Evolutionary conservation across 1,140 invertebrate genomes (phyloP).

Genomic region (Sitobion miscanthi): DNA sequence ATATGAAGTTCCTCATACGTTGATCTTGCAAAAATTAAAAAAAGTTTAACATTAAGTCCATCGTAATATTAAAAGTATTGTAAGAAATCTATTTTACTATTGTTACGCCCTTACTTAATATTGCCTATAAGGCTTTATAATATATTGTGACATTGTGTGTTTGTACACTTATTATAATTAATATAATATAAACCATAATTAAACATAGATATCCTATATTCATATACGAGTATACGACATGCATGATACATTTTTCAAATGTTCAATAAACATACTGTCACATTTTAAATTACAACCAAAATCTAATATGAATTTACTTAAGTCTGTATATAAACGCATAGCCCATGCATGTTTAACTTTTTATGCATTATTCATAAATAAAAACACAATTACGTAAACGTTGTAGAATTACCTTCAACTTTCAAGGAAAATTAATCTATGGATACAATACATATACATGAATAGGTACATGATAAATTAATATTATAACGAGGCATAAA

Average conservation of each 20-base stretch:
- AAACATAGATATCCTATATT: too few relatives aligned
- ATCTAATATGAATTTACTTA: background rate
- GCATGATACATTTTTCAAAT: background rate
- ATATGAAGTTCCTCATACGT: background rate
- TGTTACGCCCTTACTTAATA: background rate
- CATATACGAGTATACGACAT: too few relatives aligned
- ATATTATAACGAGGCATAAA: background rate
- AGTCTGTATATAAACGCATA: background rate
- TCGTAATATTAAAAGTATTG: background rate
- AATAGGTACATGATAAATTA: background rate
- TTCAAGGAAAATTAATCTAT: background rate
- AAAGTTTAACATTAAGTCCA: background rate
- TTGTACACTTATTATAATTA: background rate
- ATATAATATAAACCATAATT: background rate
- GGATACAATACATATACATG: background rate
- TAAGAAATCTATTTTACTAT: background rate
- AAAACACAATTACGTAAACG: background rate
- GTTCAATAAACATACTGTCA: background rate
- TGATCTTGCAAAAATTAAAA: background rate
- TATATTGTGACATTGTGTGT: background rate
- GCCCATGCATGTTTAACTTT: background rate
- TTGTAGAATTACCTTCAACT: background rate
- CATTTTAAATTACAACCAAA: background rate
- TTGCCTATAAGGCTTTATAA: background rate
- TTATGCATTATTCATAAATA: conserved; percentile 10